phyloP scores from a whole-genome alignment of 2,113 vertebrate species.

The Xerus inauris region DNA sequence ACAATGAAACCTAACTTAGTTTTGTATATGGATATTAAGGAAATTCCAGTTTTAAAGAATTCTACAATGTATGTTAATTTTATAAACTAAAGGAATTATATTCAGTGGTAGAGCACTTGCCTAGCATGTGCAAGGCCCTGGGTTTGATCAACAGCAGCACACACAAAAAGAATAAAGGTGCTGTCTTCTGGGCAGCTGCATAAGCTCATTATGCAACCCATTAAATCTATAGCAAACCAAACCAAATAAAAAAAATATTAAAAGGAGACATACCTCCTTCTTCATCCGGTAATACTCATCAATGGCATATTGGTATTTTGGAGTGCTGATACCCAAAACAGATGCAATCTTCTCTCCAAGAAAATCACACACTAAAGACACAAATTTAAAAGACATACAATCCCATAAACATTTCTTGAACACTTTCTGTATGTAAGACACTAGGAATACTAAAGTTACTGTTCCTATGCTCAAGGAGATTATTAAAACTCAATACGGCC shows the following conservation, averaged over 20 bases:
- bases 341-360: conserved; percentile 97
- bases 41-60: conserved; percentile 28
- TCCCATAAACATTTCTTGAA: conserved; percentile 48
- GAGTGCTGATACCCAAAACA: conserved; percentile 95
- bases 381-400: conserved; percentile 49
- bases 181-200: neutral
- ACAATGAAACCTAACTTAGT: conserved; percentile 27
- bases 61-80: conserved; percentile 45
- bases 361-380: conserved; percentile 95
- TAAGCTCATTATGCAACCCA: neutral
- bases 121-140: neutral
- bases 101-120: neutral
- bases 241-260: conserved; percentile 35
- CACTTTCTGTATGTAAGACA: conserved; percentile 42
- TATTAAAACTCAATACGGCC: conserved; percentile 18
- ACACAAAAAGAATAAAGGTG: neutral
- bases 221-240: conserved; percentile 2
- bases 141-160: neutral
- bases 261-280: conserved; percentile 91
- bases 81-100: neutral
- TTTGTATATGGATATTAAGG: neutral
- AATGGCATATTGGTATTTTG: conserved; percentile 98
- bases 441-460: conserved; percentile 30
- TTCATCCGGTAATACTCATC: conserved; percentile 98
- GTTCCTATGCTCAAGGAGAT: neutral